Conservation (phyloP, 2,113 vertebrate genomes). For the Lepisosteus osseus region DNA sequence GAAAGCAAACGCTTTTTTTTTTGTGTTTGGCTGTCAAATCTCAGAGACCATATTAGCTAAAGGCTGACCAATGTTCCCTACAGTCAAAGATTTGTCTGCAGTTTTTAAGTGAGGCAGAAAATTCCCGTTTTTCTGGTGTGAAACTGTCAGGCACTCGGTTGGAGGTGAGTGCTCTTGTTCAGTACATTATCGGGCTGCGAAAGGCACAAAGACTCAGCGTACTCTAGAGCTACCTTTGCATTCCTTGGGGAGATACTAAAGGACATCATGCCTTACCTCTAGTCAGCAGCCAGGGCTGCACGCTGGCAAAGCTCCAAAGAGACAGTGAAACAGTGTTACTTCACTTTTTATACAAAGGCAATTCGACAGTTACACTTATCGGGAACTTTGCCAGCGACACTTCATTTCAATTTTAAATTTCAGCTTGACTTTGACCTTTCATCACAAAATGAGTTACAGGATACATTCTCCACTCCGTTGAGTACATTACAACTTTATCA, state of each 20-base stretch:
- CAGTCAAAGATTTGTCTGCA: no score
- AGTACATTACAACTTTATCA: slow-evolving; percentile 14
- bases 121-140: background rate
- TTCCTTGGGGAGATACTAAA: background rate
- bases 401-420: slow-evolving; percentile 27
- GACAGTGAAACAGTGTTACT: background rate
- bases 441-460: slow-evolving; percentile 16
- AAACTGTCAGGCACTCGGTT: background rate
- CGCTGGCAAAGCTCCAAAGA: slow-evolving; percentile 2
- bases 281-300: slow-evolving; percentile 1
- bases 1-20: no score
- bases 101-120: no score
- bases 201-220: background rate
- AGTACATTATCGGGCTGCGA: background rate
- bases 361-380: background rate
- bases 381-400: slow-evolving; percentile 16
- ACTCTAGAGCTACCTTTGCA: background rate
- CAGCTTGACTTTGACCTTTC: slow-evolving; percentile 24
- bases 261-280: slow-evolving; percentile 9
- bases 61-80: no score
- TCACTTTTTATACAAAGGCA: slow-evolving; percentile 9
- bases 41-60: no score
- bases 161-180: background rate
- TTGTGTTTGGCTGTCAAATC: no score
- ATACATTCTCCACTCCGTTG: slow-evolving; percentile 7